A percentile compares a stretch with the other conserved stretches of the same genome.
phyloP scores from a whole-genome alignment of 2,113 vertebrate genomes.

The Ceyx cyanopectus region DNA sequence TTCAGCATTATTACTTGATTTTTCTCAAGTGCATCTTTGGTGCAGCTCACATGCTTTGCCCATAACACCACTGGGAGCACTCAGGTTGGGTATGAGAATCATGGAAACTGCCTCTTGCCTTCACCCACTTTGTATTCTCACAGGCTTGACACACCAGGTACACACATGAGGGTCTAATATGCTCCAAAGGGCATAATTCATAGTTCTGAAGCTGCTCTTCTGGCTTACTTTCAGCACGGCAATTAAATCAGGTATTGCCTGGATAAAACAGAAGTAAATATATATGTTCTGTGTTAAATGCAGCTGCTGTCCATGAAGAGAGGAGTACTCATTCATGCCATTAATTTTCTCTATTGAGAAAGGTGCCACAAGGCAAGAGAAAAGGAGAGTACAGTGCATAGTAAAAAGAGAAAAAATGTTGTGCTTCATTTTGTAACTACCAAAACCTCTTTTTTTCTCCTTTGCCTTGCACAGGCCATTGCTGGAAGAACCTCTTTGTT shows the following conservation, averaged over 20 bases:
- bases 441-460: not conserved
- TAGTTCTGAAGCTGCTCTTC: not conserved
- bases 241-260: not conserved
- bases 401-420: not conserved
- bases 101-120: not conserved
- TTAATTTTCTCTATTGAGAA: not conserved
- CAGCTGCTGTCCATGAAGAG: not conserved
- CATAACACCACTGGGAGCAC: not conserved
- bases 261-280: not conserved
- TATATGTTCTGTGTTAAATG: not conserved
- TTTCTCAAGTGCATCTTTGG: not conserved
- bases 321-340: not conserved
- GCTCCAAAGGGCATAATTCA: not conserved
- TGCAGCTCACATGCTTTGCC: not conserved
- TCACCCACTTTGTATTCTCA: not conserved
- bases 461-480: slow-evolving; percentile 13
- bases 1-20: not conserved
- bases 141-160: not conserved
- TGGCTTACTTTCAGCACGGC: not conserved
- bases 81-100: not conserved
- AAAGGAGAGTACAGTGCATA: not conserved
- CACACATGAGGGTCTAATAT: not conserved
- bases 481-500: slow-evolving; percentile 16
- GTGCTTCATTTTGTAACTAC: not conserved
- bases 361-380: not conserved